phyloP scores from a whole-genome alignment of 2,113 vertebrate genomes.

The Grammomys dolichurus region DNA sequence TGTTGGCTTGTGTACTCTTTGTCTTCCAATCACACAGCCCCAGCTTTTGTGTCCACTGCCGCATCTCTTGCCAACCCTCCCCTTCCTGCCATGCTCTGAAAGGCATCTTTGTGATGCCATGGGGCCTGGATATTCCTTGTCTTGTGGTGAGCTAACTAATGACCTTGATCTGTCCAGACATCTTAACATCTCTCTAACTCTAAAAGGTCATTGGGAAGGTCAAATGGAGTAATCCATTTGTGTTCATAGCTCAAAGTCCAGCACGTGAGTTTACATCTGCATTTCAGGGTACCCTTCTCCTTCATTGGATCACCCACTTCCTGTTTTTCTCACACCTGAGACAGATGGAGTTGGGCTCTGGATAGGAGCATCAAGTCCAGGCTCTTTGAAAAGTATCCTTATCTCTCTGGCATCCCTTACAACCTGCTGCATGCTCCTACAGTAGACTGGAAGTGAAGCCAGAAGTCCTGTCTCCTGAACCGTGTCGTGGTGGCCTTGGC shows the following conservation, averaged over 20 bases:
- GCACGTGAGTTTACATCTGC: rapidly evolving
- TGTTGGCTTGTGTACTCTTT: not conserved
- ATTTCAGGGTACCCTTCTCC: too few species aligned
- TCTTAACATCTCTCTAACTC: not conserved
- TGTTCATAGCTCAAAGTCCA: not conserved
- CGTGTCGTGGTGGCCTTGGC: not conserved
- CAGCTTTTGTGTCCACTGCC: not conserved
- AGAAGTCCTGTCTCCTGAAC: not conserved
- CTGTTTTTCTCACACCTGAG: not conserved
- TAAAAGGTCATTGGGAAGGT: not conserved
- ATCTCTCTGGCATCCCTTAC: not conserved
- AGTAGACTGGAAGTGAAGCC: not conserved
- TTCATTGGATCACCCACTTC: rapidly evolving
- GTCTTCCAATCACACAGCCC: not conserved
- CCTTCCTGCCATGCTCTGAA: not conserved
- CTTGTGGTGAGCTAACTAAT: not conserved
- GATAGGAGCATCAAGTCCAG: not conserved
- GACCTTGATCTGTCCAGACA: not conserved
- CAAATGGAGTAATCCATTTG: not conserved
- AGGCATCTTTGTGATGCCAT: not conserved
- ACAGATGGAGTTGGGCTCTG: not conserved
- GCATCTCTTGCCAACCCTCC: not conserved
- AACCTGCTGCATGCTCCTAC: rapidly evolving
- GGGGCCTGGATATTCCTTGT: not conserved
- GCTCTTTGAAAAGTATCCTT: not conserved